phyloP scores from a whole-genome alignment of 2,888 invertebrate genomes.

The Cybosia mesomella region DNA sequence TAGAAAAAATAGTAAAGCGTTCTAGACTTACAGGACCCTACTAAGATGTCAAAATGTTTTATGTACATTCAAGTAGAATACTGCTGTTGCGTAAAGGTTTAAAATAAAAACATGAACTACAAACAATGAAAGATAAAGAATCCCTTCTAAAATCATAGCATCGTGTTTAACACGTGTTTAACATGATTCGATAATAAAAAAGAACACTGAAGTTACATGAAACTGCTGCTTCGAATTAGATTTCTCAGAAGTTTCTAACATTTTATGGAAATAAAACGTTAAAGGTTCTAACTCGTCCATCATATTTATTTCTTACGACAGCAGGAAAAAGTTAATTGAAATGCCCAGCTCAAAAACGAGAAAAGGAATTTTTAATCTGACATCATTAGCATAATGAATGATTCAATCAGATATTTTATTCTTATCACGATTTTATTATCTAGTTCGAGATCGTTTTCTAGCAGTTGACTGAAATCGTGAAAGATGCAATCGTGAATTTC shows the following conservation, averaged over 20 bases:
- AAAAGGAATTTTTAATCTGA: constrained; percentile 21
- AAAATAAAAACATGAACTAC: neutral
- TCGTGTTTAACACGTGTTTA: neutral
- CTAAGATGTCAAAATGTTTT: too few relatives aligned
- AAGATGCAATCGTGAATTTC: neutral
- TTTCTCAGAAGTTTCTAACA: constrained; percentile 21
- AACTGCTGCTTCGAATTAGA: constrained; percentile 10
- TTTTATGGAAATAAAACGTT: constrained; percentile 27
- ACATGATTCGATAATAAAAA: constrained; percentile 1
- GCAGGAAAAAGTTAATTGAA: constrained; percentile 26
- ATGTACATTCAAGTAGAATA: too few relatives aligned
- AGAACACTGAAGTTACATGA: constrained; percentile 3
- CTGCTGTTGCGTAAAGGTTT: neutral
- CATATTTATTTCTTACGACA: constrained; percentile 25
- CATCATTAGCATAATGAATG: constrained; percentile 22
- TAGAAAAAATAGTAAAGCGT: too few relatives aligned
- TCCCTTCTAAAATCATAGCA: neutral
- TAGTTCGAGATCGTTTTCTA: neutral
- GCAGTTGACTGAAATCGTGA: neutral
- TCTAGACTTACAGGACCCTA: too few relatives aligned
- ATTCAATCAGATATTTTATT: constrained; percentile 23
- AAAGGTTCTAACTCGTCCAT: constrained; percentile 34
- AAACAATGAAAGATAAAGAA: neutral
- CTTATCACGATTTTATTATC: constrained; percentile 19
- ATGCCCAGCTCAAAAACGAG: constrained; percentile 20